phyloP scores from a whole-genome alignment of 2,888 invertebrate species.

The Drosophila prolongata region DNA sequence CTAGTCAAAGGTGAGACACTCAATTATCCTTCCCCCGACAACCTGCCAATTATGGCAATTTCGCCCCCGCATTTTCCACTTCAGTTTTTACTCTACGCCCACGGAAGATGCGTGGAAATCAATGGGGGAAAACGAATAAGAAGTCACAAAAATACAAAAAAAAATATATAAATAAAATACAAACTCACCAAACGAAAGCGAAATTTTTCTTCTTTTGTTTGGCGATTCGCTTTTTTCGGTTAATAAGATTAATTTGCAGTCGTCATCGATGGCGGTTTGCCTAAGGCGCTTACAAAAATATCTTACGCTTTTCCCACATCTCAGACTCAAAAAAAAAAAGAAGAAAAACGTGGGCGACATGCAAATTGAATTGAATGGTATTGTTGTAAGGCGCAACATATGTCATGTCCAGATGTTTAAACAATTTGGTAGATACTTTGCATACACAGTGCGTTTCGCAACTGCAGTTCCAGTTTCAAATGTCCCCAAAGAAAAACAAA shows the following conservation, averaged over 20 bases:
- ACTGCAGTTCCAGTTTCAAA: background rate
- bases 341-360: slow-evolving; percentile 56
- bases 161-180: slow-evolving; percentile 3
- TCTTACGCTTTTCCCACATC: slow-evolving; percentile 50
- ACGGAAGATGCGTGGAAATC: slow-evolving; percentile 12
- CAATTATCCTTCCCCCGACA: slow-evolving; percentile 22
- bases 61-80: slow-evolving; percentile 11
- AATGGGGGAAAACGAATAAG: slow-evolving; percentile 5
- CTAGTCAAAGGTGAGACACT: slow-evolving; percentile 12
- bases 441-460: slow-evolving; percentile 36
- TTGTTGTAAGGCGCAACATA: slow-evolving; percentile 26
- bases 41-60: slow-evolving; percentile 20
- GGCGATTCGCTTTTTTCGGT: slow-evolving; percentile 37
- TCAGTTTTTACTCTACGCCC: slow-evolving; percentile 6
- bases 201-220: slow-evolving; percentile 40
- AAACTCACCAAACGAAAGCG: slow-evolving; percentile 51
- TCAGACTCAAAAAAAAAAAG: background rate
- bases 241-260: slow-evolving; percentile 61
- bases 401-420: slow-evolving; percentile 40
- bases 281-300: slow-evolving; percentile 59
- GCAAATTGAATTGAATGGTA: slow-evolving; percentile 56
- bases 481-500: slow-evolving; percentile 3
- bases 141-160: background rate
- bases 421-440: slow-evolving; percentile 34
- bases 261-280: slow-evolving; percentile 40